phyloP scores from a whole-genome alignment of 2,888 invertebrate genomes.

The Papilio elwesi region DNA sequence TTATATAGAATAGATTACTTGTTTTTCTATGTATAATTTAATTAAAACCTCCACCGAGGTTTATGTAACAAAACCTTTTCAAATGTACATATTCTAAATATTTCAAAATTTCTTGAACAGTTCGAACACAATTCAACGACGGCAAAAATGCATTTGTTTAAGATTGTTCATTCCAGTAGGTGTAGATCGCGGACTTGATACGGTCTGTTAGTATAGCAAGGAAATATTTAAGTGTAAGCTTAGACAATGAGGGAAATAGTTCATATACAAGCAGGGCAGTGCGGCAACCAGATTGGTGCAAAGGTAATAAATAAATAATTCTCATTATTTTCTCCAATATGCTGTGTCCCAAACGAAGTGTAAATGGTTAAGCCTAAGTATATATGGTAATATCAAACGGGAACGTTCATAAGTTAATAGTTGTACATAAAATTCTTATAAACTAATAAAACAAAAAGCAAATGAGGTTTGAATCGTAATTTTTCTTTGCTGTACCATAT shows the following conservation, averaged over 20 bases:
- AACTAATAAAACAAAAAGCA: too few relatives aligned
- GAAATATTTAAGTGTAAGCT: conserved; percentile 51
- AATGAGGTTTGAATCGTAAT: too few relatives aligned
- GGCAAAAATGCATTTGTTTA: conserved; percentile 63
- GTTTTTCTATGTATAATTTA: not conserved
- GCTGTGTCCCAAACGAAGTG: too few relatives aligned
- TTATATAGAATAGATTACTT: too few relatives aligned
- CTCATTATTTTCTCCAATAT: not conserved
- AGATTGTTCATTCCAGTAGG: conserved; percentile 64
- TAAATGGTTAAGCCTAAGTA: too few relatives aligned
- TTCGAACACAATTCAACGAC: conserved; percentile 36
- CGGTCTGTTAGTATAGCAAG: conserved; percentile 48
- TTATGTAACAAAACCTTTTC: conserved; percentile 19
- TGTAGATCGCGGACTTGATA: conserved; percentile 47
- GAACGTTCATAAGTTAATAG: too few relatives aligned
- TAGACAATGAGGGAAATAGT: conserved; percentile 90
- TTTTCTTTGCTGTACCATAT: too few relatives aligned
- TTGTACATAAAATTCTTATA: too few relatives aligned
- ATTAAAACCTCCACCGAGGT: not conserved
- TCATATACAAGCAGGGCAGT: conserved; percentile 91
- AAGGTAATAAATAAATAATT: conserved; percentile 60
- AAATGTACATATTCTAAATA: conserved; percentile 7
- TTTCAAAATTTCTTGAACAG: conserved; percentile 42
- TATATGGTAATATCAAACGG: too few relatives aligned
- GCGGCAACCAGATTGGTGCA: conserved; percentile 85